phyloP scores from a whole-genome alignment of 2,113 vertebrate species.

The Sminthopsis crassicaudata region DNA sequence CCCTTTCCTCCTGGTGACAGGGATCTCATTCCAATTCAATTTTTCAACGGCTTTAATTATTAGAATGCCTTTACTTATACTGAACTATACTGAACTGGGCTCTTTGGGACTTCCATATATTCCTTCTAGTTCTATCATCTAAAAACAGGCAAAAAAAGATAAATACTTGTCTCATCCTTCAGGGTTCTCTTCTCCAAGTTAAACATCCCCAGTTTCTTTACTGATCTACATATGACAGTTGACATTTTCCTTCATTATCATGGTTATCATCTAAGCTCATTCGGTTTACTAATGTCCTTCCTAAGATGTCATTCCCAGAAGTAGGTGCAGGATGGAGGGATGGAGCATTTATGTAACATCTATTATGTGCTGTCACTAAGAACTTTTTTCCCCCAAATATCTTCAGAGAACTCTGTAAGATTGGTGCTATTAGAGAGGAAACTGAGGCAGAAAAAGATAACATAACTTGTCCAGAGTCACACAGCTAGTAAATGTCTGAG shows the following conservation, averaged over 20 bases:
- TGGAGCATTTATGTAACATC: not conserved
- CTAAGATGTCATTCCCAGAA: not conserved
- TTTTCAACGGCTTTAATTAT: not conserved
- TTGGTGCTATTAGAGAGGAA: not conserved
- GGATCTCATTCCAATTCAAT: not conserved
- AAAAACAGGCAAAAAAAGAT: not conserved
- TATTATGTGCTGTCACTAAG: not conserved
- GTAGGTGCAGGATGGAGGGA: not conserved
- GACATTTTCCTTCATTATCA: not conserved
- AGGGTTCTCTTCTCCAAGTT: not conserved
- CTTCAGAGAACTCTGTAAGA: not conserved
- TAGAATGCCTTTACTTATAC: not conserved
- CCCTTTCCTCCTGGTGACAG: not conserved
- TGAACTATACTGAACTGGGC: not conserved
- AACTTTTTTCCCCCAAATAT: not conserved
- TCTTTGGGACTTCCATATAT: not conserved
- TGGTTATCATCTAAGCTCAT: not conserved
- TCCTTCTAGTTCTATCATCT: not conserved
- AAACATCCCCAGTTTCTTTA: not conserved
- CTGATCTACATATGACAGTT: not conserved
- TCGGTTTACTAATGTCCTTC: not conserved
- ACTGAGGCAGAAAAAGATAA: conserved; percentile 26
- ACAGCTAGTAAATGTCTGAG: not conserved
- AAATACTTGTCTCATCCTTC: not conserved
- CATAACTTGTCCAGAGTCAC: not conserved